These are phyloP conservation scores for Clepsis dumicolana DNA, from an alignment of 2,888 invertebrate genomes.

Conservation along the genomic window DNA sequence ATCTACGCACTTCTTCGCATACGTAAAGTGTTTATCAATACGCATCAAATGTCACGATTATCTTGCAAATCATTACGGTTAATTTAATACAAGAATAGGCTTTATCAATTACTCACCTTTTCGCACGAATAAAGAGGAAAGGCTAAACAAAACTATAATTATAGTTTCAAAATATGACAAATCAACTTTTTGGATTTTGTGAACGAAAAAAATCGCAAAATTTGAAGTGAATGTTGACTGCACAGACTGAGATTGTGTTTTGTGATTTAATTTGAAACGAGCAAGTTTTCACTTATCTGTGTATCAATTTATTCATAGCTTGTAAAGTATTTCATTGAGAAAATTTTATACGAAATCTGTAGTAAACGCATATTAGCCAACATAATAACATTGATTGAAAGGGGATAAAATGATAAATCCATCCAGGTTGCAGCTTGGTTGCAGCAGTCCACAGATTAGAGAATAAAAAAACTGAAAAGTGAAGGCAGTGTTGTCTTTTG, in stretches of 20 bases:
- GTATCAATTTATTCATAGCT: neutral
- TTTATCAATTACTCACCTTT: conserved; percentile 53
- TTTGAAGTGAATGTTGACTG: conserved; percentile 30
- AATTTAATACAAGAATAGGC: conserved; percentile 13
- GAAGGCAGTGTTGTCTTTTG: neutral
- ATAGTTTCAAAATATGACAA: conserved; percentile 64
- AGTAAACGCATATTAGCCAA: conserved; percentile 3
- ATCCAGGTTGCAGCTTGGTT: no score
- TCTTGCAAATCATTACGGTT: conserved; percentile 29
- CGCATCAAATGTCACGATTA: conserved; percentile 45
- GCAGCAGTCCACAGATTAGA: no score
- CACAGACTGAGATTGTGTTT: conserved; percentile 6
- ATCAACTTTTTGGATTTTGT: conserved; percentile 69
- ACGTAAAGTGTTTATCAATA: conserved; percentile 62
- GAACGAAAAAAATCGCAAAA: conserved; percentile 49
- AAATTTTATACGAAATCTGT: neutral
- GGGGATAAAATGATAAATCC: no score
- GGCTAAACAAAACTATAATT: conserved; percentile 51
- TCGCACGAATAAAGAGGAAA: conserved; percentile 47
- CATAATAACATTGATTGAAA: conserved; percentile 1
- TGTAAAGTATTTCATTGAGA: neutral
- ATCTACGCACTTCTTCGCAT: conserved; percentile 57
- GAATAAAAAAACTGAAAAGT: conserved; percentile 8
- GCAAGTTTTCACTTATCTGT: conserved; percentile 16
- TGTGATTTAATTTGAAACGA: conserved; percentile 1